phyloP scores from a whole-genome alignment of 2,888 invertebrate species.

The Euzophera pinguis region DNA sequence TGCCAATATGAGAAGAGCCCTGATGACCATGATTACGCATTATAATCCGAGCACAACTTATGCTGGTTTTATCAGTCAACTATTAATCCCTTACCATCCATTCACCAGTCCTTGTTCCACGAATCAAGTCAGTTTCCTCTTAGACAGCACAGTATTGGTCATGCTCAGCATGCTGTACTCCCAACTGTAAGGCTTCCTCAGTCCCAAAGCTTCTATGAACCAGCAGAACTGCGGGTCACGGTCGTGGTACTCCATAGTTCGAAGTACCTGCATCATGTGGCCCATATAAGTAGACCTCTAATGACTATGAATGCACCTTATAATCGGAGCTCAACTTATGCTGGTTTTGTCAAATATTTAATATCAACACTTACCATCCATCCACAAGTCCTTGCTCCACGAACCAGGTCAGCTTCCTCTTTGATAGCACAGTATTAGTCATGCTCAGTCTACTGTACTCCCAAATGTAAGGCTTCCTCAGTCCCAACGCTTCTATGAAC shows the following conservation, averaged over 20 bases:
- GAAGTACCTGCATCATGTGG: constrained; percentile 96
- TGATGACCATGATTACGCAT: too few relatives aligned
- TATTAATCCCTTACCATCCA: constrained; percentile 97
- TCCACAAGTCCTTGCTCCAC: constrained; percentile 96
- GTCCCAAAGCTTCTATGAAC: constrained; percentile 92
- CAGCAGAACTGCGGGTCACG: constrained; percentile 98
- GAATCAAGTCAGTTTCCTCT: constrained; percentile 98
- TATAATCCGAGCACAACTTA: too few relatives aligned
- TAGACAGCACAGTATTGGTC: constrained; percentile 98
- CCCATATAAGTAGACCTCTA: too few relatives aligned
- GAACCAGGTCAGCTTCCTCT: constrained; percentile 98
- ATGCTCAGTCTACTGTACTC: constrained; percentile 96
- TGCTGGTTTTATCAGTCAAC: too few relatives aligned
- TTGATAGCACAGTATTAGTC: constrained; percentile 98
- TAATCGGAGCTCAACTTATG: too few relatives aligned
- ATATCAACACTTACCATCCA: constrained; percentile 90
- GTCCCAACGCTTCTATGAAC: constrained; percentile 92
- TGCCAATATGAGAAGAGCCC: too few relatives aligned
- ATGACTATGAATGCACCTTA: too few relatives aligned
- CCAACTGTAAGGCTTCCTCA: constrained; percentile 96
- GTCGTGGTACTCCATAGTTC: constrained; percentile 99
- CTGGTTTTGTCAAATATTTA: too few relatives aligned
- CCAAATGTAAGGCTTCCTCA: constrained; percentile 96
- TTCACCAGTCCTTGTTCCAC: constrained; percentile 96
- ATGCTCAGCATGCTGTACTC: constrained; percentile 96